A percentile compares a stretch with the other conserved stretches of the same genome.
phyloP scores from a whole-genome alignment of 2,797 vertebrate species.

The Neostethus bicornis region DNA sequence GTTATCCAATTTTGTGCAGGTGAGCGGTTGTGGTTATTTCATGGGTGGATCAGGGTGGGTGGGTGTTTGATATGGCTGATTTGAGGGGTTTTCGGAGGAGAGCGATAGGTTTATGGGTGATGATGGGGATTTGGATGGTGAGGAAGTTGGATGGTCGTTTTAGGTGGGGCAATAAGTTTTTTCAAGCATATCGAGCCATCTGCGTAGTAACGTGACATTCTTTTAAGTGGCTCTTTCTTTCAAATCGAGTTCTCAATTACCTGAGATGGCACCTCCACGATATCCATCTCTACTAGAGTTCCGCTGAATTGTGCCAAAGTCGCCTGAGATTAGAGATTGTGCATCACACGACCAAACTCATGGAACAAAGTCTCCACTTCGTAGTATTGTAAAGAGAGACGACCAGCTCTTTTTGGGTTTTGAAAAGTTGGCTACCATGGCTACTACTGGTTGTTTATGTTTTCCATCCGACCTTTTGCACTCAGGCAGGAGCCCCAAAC shows the following conservation, averaged over 20 bases:
- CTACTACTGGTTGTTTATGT: constrained; percentile 88
- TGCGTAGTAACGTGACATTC: too few species aligned
- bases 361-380: constrained; percentile 97
- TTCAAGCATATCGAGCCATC: too few species aligned
- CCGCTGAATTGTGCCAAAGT: constrained; percentile 93
- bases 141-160: too few species aligned
- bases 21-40: too few species aligned
- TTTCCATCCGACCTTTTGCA: constrained; percentile 86
- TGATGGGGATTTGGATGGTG: too few species aligned
- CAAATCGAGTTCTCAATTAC: constrained; percentile 97
- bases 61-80: too few species aligned
- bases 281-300: constrained; percentile 93
- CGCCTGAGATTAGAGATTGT: constrained; percentile 94
- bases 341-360: constrained; percentile 97
- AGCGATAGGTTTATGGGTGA: too few species aligned
- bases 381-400: constrained; percentile 89
- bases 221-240: too few species aligned
- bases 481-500: constrained; percentile 91
- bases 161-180: too few species aligned
- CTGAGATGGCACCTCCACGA: constrained; percentile 95
- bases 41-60: too few species aligned
- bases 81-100: too few species aligned
- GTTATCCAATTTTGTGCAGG: too few species aligned
- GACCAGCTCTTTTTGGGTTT: constrained; percentile 81
- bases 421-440: constrained; percentile 91